Evolutionary conservation across 2,797 vertebrate genomes (phyloP).

Genomic region (Gymnodraco acuticeps): DNA sequence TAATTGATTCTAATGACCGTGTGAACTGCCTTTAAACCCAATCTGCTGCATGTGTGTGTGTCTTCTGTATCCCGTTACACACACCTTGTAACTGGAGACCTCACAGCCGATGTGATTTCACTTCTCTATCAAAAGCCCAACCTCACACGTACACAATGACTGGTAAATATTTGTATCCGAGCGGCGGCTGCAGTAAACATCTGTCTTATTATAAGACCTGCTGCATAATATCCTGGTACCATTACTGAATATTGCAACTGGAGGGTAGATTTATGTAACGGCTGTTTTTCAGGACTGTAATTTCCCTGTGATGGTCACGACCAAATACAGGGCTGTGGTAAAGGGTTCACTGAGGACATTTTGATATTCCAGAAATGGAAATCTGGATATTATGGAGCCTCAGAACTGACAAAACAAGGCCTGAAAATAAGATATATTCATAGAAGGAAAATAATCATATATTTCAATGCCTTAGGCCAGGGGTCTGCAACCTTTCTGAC

Average conservation of each 20-base stretch:
- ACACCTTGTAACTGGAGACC: conserved; percentile 13
- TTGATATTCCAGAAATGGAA: background rate
- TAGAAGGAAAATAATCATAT: no score
- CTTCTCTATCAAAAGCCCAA: conserved; percentile 27
- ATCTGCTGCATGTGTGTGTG: conserved; percentile 2
- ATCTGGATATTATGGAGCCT: no score
- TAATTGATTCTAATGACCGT: conserved; percentile 34
- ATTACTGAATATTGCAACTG: conserved; percentile 23
- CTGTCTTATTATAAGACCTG: background rate
- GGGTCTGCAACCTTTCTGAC: no score
- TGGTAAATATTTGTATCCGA: conserved; percentile 20
- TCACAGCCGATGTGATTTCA: conserved; percentile 13
- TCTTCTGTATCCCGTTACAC: conserved; percentile 27
- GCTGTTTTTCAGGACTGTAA: conserved; percentile 13
- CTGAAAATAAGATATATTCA: no score
- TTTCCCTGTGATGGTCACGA: background rate
- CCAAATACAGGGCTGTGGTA: background rate
- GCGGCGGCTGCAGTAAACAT: background rate
- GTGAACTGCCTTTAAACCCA: conserved; percentile 22
- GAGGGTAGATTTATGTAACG: conserved; percentile 23
- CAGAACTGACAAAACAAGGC: no score
- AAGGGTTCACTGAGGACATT: conserved; percentile 4
- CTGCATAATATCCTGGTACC: background rate
- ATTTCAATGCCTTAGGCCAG: no score
- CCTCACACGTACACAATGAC: conserved; percentile 28